Evolutionary conservation across 2,888 invertebrate genomes (phyloP).

Genomic region (Hydrotaea diabolus): DNA sequence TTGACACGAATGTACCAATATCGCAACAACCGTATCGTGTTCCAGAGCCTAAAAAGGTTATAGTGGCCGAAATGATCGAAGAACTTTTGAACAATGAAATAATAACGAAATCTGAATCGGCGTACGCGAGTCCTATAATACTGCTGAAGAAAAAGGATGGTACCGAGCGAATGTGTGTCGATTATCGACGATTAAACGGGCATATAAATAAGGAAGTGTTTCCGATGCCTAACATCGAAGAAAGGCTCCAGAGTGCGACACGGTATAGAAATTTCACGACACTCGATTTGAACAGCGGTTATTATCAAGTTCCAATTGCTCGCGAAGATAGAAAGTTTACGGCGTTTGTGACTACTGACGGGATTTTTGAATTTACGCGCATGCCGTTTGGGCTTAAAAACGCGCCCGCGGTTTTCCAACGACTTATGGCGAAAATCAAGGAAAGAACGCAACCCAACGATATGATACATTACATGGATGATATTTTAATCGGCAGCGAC

Average conservation of each 20-base stretch:
- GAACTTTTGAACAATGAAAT: slow-evolving; percentile 58
- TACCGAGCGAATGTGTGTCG: slow-evolving; percentile 48
- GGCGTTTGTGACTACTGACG: slow-evolving; percentile 30
- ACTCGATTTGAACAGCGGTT: slow-evolving; percentile 56
- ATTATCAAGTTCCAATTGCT: slow-evolving; percentile 52
- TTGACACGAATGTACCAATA: slow-evolving; percentile 44
- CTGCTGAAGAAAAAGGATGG: slow-evolving; percentile 63
- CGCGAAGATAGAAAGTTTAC: slow-evolving; percentile 21
- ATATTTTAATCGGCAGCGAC: slow-evolving; percentile 53
- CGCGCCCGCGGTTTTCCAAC: too few relatives aligned
- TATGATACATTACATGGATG: slow-evolving; percentile 62
- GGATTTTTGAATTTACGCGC: too few relatives aligned
- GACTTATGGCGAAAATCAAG: slow-evolving; percentile 32
- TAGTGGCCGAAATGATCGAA: slow-evolving; percentile 46
- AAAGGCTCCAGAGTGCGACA: slow-evolving; percentile 52
- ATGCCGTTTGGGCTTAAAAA: too few relatives aligned
- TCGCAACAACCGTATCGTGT: slow-evolving; percentile 54
- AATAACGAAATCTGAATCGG: too few relatives aligned
- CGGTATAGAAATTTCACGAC: slow-evolving; percentile 48
- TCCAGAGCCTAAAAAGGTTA: slow-evolving; percentile 55
- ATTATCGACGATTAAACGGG: slow-evolving; percentile 57
- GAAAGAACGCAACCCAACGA: slow-evolving; percentile 49
- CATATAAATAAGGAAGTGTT: slow-evolving; percentile 60
- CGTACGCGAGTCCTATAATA: slow-evolving; percentile 65
- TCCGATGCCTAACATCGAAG: slow-evolving; percentile 62